Evolutionary conservation across 2,888 invertebrate species (phyloP).

Genomic region (Brenthis hecate): DNA sequence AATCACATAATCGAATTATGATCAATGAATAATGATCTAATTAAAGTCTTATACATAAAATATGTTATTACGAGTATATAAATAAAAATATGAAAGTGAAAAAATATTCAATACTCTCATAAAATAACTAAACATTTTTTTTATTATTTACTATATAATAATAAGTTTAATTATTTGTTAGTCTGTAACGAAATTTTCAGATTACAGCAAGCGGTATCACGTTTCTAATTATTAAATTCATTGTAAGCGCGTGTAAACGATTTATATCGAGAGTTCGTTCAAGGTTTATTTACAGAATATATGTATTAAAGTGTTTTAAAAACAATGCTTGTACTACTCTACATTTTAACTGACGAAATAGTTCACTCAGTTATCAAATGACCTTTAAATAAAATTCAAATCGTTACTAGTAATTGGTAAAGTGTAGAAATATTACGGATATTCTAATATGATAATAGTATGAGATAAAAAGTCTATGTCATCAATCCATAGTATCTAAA

Average conservation of each 20-base stretch:
- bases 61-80: no score
- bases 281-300: slow-evolving; percentile 22
- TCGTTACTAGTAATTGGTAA: neutral
- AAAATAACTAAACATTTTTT: no score
- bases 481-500: slow-evolving; percentile 1
- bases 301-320: slow-evolving; percentile 6
- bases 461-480: slow-evolving; percentile 4
- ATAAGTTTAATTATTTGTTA: slow-evolving; percentile 3
- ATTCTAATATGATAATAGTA: neutral
- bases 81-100: no score
- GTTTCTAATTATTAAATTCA: slow-evolving; percentile 32
- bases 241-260: slow-evolving; percentile 18
- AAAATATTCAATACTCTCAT: no score
- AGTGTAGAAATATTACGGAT: neutral
- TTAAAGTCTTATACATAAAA: no score
- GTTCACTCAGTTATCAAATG: slow-evolving; percentile 12
- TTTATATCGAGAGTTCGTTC: slow-evolving; percentile 13
- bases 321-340: slow-evolving; percentile 8
- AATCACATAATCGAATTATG: no score
- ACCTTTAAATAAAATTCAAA: slow-evolving; percentile 4
- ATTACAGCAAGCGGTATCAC: slow-evolving; percentile 23
- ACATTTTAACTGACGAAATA: slow-evolving; percentile 3
- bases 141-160: no score
- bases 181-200: slow-evolving; percentile 5
- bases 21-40: no score